These are phyloP conservation scores for Schizothorax lantsangensis DNA, from an alignment of 2,797 vertebrate genomes.

Conservation along the genomic window DNA sequence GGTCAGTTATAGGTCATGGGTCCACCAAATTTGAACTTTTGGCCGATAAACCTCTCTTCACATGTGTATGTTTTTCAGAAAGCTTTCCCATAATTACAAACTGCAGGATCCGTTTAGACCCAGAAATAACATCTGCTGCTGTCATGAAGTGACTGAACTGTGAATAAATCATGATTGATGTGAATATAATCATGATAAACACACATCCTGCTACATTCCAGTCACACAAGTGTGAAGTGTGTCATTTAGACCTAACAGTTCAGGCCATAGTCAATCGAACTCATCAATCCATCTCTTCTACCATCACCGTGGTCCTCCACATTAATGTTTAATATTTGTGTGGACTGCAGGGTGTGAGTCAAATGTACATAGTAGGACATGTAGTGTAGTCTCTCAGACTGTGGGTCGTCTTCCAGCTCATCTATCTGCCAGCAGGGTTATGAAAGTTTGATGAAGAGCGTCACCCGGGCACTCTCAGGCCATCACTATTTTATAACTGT, in stretches of 20 bases:
- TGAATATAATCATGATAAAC: constrained; percentile 26
- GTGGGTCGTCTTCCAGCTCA: constrained; percentile 11
- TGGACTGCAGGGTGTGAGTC: neutral
- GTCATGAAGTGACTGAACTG: constrained; percentile 50
- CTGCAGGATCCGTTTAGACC: constrained; percentile 48
- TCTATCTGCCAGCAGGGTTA: constrained; percentile 40
- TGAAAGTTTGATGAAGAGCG: constrained; percentile 68
- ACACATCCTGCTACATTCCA: constrained; percentile 23
- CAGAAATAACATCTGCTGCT: constrained; percentile 25
- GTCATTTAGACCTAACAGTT: neutral
- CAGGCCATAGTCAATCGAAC: neutral
- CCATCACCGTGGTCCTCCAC: neutral
- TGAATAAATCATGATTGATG: constrained; percentile 46
- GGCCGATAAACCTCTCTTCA: constrained; percentile 29
- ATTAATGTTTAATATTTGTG: constrained; percentile 12
- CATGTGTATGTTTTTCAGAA: constrained; percentile 47
- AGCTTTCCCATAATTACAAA: constrained; percentile 61
- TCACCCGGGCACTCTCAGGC: constrained; percentile 42
- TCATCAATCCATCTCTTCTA: neutral
- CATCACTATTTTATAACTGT: constrained; percentile 67
- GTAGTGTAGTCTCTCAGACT: neutral
- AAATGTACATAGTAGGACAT: neutral
- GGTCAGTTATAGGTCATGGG: neutral
- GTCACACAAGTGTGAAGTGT: constrained; percentile 10
- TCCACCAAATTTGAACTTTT: constrained; percentile 55